Evolutionary conservation across 2,888 invertebrate genomes (phyloP).

Genomic region (Trissonchulus latispiculum): DNA sequence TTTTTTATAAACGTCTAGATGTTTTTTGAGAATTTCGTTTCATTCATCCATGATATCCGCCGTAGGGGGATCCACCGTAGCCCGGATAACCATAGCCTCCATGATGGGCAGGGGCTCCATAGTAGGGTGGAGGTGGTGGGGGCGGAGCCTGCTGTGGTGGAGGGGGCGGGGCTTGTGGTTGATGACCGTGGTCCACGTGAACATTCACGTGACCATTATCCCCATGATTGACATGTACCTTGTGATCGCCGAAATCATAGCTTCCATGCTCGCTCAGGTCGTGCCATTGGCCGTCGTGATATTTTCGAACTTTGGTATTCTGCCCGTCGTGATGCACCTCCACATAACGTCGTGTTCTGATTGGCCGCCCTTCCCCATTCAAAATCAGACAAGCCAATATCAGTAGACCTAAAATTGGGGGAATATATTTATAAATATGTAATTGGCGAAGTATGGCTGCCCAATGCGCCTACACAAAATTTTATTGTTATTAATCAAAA

Average conservation of each 20-base stretch:
- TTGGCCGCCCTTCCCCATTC: too few species aligned
- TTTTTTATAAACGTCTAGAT: too few species aligned
- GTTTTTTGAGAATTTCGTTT: too few species aligned
- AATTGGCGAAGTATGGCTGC: too few species aligned
- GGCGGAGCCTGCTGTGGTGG: background rate
- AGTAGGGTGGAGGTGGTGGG: background rate
- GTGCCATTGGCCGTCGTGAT: background rate
- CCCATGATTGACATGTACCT: background rate
- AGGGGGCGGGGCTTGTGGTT: too few species aligned
- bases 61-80: too few species aligned
- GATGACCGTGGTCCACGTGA: background rate
- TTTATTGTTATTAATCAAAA: too few species aligned
- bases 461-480: too few species aligned
- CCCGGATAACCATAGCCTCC: background rate
- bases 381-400: too few species aligned
- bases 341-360: too few species aligned
- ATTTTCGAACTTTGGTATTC: background rate
- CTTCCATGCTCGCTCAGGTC: background rate
- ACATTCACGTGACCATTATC: background rate
- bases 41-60: background rate
- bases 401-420: too few species aligned
- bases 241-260: background rate
- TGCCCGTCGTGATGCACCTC: background rate
- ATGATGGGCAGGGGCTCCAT: background rate
- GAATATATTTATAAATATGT: too few species aligned